Evolutionary conservation across 2,797 vertebrate species (phyloP).

Genomic region (Okamejei kenojei): DNA sequence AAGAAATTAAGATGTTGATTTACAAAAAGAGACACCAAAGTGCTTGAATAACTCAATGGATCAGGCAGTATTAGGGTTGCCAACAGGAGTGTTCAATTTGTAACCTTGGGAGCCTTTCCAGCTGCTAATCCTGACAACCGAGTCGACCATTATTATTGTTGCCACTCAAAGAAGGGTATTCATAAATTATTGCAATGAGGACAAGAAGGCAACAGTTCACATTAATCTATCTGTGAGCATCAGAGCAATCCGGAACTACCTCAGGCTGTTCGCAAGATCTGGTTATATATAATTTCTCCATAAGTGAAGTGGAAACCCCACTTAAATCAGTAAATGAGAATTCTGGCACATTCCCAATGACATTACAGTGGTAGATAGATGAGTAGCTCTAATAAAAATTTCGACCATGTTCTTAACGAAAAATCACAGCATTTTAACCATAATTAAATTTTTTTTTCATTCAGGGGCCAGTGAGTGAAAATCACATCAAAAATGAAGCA

Average conservation of each 20-base stretch:
- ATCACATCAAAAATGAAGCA: background rate
- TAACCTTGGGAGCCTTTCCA: no score
- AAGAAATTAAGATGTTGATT: no score
- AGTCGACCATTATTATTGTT: no score
- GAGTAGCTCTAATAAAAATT: background rate
- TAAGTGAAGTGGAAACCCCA: background rate
- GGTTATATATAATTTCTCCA: background rate
- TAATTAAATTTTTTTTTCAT: background rate
- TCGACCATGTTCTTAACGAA: background rate
- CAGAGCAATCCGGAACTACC: no score
- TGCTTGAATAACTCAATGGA: background rate
- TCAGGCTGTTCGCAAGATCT: background rate
- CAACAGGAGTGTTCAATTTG: no score
- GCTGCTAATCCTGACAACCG: no score
- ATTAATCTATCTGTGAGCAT: background rate
- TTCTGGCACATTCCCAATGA: background rate
- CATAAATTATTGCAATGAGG: no score
- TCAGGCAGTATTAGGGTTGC: background rate
- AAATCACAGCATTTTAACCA: background rate
- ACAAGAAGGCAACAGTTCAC: no score
- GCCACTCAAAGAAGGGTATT: no score
- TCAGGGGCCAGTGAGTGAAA: background rate
- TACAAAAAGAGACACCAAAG: background rate
- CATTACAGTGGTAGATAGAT: background rate
- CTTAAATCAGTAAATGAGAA: background rate